Base-by-base conservation (phyloP, 2,888 invertebrate genomes). In the Caprella mutica region DNA sequence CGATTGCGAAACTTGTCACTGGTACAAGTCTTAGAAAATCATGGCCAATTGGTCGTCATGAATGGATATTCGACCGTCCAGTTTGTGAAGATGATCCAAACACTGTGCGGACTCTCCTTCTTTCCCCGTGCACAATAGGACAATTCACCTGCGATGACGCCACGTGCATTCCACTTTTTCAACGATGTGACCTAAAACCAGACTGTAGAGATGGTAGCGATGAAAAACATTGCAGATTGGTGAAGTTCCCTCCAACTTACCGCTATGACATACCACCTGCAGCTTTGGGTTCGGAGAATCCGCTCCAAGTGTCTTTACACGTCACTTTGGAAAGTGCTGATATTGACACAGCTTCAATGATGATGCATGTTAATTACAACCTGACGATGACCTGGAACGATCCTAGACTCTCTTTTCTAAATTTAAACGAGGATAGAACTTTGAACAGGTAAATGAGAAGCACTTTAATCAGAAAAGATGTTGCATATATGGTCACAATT, bases 191-290 rank as follows among this genome's bases (percentile, higher is more conserved):
- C 35, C 58, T 60, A 30, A 58, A 58, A 50, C 57, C 56, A 17
- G 58, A 64, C 35, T 64, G 64, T 23, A 42, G 50, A 14, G 60
- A 64, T 46, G 50, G 55, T 24, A 58, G 58, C n/a, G 64, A 64
- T 42, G 64, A 64, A 51, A 55, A 57, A 9, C 54, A 60, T 17
- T 64, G 64, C 39, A 54, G 57, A 43, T 26, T 61, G n/a, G 58
- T 61, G 24, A 38, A 51, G 43, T 61, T 57, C 44, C 60, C 60
- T 5, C 51, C 55, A 12, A 43, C 56, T 5, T 61, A 61, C 52
- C 48, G 60, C 14, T 56, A 51, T 17, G 60, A 61, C 35, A 26
- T 61, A 26, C 60, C 60, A 2, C 60, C 60, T 2, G 60, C 42
- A 17, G 51, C 56, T 14, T 35, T 56, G 40, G 51, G 35, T 27